Evolutionary conservation across 1,140 invertebrate genomes (phyloP).

Genomic region (Caerostris darwini): DNA sequence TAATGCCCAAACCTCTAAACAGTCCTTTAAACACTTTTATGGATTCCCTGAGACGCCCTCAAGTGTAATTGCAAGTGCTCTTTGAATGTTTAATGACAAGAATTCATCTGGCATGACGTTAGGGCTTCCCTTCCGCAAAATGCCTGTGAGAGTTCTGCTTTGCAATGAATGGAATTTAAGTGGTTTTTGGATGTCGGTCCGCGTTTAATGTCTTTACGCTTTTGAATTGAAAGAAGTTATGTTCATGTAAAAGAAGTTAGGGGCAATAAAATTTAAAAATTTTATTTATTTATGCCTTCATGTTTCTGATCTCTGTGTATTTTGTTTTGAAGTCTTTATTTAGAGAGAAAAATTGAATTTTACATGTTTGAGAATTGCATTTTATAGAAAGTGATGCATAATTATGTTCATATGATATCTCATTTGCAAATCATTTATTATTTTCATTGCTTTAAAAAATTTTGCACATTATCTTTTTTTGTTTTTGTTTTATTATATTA

Average conservation of each 20-base stretch:
- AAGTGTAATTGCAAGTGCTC: too few species aligned
- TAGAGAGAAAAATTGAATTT: not conserved
- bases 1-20: too few species aligned
- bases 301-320: not conserved
- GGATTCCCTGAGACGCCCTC: too few species aligned
- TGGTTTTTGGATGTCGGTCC: not conserved
- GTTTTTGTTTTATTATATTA: too few species aligned
- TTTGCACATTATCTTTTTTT: too few species aligned
- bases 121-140: too few species aligned
- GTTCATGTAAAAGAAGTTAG: not conserved
- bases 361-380: too few species aligned
- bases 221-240: constrained; percentile 10
- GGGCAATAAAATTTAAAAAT: not conserved
- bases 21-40: too few species aligned
- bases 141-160: not conserved
- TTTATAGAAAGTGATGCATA: too few species aligned
- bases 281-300: not conserved
- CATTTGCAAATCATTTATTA: too few species aligned
- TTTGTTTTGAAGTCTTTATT: not conserved
- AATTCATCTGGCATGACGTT: not conserved
- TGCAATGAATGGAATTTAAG: not conserved
- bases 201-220: not conserved
- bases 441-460: too few species aligned
- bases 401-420: too few species aligned
- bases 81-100: constrained; percentile 34